A percentile compares a stretch with the other conserved stretches of the same genome.
These are phyloP conservation scores for Philotrypesis tridentata DNA, from an alignment of 1,140 invertebrate species.

Conservation along the genomic window DNA sequence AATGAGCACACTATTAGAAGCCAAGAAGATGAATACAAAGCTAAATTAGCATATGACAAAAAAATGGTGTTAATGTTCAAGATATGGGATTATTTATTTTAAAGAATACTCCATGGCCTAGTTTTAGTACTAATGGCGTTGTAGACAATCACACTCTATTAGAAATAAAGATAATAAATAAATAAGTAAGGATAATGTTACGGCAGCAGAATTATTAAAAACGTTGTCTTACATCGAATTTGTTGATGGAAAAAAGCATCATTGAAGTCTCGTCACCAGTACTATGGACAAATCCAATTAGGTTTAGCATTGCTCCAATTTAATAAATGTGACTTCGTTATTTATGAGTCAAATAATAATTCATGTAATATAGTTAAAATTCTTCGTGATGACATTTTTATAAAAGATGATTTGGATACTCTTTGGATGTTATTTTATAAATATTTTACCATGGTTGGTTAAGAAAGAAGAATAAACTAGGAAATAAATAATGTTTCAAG, in stretches of 20 bases:
- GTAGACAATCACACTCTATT: not conserved
- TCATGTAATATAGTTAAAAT: not conserved
- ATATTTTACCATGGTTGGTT: not conserved
- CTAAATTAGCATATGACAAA: not conserved
- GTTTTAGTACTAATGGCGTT: not conserved
- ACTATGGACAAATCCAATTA: slow-evolving; percentile 12
- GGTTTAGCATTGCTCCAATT: not conserved
- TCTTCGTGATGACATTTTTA: not conserved
- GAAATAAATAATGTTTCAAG: not conserved
- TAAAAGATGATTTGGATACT: not conserved
- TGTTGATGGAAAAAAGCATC: not conserved
- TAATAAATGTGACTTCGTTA: not conserved
- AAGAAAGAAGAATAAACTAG: not conserved
- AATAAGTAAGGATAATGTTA: not conserved
- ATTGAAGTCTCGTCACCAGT: not conserved
- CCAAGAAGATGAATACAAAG: not conserved
- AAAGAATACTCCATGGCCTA: not conserved
- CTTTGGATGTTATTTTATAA: not conserved
- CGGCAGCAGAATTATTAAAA: not conserved
- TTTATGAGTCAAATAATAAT: not conserved
- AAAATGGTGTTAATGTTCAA: not conserved
- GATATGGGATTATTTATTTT: slow-evolving; percentile 5
- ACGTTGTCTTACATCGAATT: not conserved
- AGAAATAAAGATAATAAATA: not conserved
- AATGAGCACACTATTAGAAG: not conserved